Percentiles rank a stretch among this genome's conserved stretches.
Conservation (phyloP, 2,113 vertebrate genomes). For the Delphinus delphis region DNA sequence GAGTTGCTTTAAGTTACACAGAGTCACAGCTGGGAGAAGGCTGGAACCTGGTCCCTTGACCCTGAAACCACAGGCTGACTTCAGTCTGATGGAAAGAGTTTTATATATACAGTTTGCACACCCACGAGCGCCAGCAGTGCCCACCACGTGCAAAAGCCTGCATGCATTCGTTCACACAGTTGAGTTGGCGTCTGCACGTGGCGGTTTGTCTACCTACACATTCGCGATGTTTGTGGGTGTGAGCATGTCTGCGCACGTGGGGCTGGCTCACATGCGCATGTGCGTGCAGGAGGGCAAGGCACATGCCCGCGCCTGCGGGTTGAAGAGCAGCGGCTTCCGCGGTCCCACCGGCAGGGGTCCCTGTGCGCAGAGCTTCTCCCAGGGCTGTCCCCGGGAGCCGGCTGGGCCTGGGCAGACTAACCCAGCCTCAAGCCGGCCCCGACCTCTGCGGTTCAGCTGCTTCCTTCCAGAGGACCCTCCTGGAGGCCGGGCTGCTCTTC, state of each 20-base stretch:
- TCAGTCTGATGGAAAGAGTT: background rate
- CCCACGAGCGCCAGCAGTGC: background rate
- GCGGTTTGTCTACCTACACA: background rate
- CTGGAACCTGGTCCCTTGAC: background rate
- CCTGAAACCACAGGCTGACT: background rate
- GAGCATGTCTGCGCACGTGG: background rate
- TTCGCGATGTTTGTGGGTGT: background rate
- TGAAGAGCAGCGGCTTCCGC: background rate
- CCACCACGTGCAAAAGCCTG: background rate
- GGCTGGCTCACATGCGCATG: background rate
- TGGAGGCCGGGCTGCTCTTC: background rate
- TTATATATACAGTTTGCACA: background rate
- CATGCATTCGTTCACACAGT: background rate
- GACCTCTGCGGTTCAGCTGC: background rate
- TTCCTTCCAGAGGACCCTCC: background rate
- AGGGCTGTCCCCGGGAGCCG: background rate
- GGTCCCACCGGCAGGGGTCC: background rate
- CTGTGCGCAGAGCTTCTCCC: background rate
- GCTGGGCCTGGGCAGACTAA: background rate
- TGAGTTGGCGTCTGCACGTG: background rate
- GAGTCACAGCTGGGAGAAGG: background rate
- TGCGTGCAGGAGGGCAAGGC: background rate
- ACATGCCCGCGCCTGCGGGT: accelerated
- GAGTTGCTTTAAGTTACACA: background rate
- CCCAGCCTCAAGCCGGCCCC: background rate